Percentiles rank a stretch among this genome's conserved stretches.
phyloP scores from a whole-genome alignment of 2,888 invertebrate species.

The Nephrotoma guestfalica region DNA sequence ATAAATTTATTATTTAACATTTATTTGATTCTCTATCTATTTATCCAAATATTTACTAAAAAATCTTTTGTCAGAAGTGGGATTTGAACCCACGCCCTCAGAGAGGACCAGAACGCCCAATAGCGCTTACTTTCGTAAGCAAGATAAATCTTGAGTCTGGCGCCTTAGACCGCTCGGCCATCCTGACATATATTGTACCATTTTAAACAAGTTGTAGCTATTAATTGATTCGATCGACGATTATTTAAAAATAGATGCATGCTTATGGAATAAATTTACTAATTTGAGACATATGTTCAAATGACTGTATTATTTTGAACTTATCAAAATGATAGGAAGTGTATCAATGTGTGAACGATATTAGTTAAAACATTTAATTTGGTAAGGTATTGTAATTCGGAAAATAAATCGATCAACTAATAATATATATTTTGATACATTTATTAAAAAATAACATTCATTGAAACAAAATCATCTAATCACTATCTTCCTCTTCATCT shows the following conservation, averaged over 20 bases:
- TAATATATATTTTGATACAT: background rate
- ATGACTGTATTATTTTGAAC: too few relatives aligned
- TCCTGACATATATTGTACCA: background rate
- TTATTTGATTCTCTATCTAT: too few relatives aligned
- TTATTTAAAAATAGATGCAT: too few relatives aligned
- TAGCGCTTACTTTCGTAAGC: background rate
- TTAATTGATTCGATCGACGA: too few relatives aligned
- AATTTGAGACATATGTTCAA: too few relatives aligned
- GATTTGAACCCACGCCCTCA: background rate
- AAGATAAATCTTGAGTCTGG: background rate
- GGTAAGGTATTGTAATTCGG: background rate
- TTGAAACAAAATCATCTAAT: background rate
- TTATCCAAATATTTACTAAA: background rate
- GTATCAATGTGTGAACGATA: too few relatives aligned
- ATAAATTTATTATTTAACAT: too few relatives aligned
- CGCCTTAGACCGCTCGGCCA: conserved; percentile 7
- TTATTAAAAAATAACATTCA: background rate
- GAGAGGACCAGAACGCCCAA: background rate
- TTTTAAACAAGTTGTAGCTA: too few relatives aligned
- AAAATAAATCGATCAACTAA: background rate
- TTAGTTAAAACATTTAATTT: too few relatives aligned
- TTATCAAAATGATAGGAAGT: too few relatives aligned
- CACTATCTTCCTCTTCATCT: conserved; percentile 1
- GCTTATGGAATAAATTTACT: too few relatives aligned
- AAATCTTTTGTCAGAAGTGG: background rate